Percentiles rank a stretch among this genome's conserved stretches.
Evolutionary conservation across 2,797 vertebrate species (phyloP).

Genomic region (Sciurus vulgaris): DNA sequence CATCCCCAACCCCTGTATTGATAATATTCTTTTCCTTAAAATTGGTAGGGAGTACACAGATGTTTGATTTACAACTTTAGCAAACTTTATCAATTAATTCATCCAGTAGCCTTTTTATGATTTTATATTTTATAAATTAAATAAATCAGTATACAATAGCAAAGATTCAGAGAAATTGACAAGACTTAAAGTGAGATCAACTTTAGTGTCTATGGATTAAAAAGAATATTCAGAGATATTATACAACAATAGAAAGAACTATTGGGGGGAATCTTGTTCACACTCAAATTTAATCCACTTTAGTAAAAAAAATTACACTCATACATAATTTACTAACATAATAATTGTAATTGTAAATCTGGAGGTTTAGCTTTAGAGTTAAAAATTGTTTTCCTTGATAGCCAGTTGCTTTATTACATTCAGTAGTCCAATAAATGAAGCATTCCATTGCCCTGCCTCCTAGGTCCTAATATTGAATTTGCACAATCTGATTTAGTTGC

Average conservation of each 20-base stretch:
- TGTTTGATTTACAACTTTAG: slow-evolving; percentile 22
- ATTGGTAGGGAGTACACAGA: neutral
- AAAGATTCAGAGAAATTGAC: neutral
- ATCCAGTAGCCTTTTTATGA: neutral
- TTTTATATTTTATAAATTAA: slow-evolving; percentile 25
- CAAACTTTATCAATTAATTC: neutral
- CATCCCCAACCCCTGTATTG: neutral
- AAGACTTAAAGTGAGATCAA: neutral
- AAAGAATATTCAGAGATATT: neutral
- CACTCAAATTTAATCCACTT: neutral
- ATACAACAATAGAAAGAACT: neutral
- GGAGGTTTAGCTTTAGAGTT: slow-evolving; percentile 13
- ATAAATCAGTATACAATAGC: neutral
- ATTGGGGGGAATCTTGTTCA: neutral
- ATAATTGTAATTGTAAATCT: slow-evolving; percentile 37
- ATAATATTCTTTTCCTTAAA: slow-evolving; percentile 16
- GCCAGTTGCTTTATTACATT: slow-evolving; percentile 43
- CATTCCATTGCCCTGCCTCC: neutral
- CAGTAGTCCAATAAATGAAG: slow-evolving; percentile 25
- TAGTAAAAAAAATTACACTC: neutral
- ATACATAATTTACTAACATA: neutral
- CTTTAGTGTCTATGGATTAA: neutral
- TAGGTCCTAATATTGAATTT: neutral
- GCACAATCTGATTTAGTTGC: slow-evolving; percentile 9
- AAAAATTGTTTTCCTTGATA: slow-evolving; percentile 24